Base-by-base conservation (phyloP, 1,140 invertebrate species). In the Mylabris phalerata region DNA sequence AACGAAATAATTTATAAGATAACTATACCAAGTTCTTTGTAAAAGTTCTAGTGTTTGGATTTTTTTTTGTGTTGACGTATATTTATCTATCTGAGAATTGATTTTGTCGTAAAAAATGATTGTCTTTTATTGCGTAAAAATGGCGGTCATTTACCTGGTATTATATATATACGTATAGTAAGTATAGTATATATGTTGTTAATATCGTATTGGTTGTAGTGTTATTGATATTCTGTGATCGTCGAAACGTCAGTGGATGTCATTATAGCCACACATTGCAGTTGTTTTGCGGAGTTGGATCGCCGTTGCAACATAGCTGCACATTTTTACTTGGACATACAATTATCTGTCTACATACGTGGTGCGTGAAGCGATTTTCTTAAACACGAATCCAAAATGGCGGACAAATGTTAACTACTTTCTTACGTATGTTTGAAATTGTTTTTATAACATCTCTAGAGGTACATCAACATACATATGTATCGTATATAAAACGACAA, bases 301-400 rank as follows among this genome's bases (percentile, higher is more conserved):
- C 47, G 62, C 58, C 61, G 55, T 63, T 63, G 61, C 54, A 60
- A 57, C 61, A 63, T 63, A 63, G 54, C 61, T 60, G 57, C 54
- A 57, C 61, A 63, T 63, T 63, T 63, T 63, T 63, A 60, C 61
- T 57, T 63, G 41, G 48, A 62, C 46, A 59, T 59, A 63, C 59
- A 63, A 63, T 63, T 63, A 63, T 63, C 62, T 54, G 62, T 63
- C 59, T 63, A 63, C 62, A 63, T 63, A 60, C 55, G 43, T 42
- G 49, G 55, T 60, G 59, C 62, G 59, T 60, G 62, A 63, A 60
- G 55, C 62, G 62, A 63, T 63, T 63, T 63, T 63, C 61, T 62
- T 57, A 56, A 63, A 63, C 49, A 50, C 49, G 42, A 52, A 48
- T 48, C 57, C 52, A 63, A 63, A 63, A 63, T 63, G 61, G 61